A percentile compares a stretch with the other conserved stretches of the same genome.
phyloP scores from a whole-genome alignment of 2,113 vertebrate genomes.

The Chionodraco myersi region DNA sequence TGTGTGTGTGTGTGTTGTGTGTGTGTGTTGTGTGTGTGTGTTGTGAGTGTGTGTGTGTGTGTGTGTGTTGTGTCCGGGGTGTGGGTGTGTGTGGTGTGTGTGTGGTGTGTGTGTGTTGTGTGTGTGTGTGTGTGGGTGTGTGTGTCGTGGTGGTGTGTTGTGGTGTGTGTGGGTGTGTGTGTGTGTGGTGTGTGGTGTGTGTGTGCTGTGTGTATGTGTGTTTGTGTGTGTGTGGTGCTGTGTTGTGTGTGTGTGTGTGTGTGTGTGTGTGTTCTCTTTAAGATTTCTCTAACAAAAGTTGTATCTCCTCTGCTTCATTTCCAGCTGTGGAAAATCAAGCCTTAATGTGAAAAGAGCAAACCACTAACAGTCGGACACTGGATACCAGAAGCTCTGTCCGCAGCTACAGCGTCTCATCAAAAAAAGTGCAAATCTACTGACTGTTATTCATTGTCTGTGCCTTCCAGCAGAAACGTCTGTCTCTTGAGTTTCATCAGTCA shows the following conservation, averaged over 20 bases:
- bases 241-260: not conserved
- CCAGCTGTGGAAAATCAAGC: constrained; percentile 87
- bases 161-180: no score
- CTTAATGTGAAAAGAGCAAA: constrained; percentile 73
- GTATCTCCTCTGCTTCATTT: constrained; percentile 27
- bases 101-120: no score
- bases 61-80: no score
- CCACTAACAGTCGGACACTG: constrained; percentile 60
- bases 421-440: constrained; percentile 82
- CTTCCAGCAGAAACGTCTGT: constrained; percentile 40
- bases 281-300: not conserved
- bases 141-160: no score
- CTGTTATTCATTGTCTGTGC: constrained; percentile 45
- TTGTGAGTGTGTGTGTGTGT: no score
- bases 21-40: no score
- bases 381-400: constrained; percentile 15
- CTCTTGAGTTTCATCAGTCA: constrained; percentile 17
- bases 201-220: no score
- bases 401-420: constrained; percentile 20
- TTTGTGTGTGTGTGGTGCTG: no score
- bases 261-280: not conserved
- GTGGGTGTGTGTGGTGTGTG: no score
- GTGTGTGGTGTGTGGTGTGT: no score
- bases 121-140: no score
- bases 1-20: no score